These are phyloP conservation scores for Oxygymnocypris stewartii DNA, from an alignment of 2,113 vertebrate species.

Conservation along the genomic window DNA sequence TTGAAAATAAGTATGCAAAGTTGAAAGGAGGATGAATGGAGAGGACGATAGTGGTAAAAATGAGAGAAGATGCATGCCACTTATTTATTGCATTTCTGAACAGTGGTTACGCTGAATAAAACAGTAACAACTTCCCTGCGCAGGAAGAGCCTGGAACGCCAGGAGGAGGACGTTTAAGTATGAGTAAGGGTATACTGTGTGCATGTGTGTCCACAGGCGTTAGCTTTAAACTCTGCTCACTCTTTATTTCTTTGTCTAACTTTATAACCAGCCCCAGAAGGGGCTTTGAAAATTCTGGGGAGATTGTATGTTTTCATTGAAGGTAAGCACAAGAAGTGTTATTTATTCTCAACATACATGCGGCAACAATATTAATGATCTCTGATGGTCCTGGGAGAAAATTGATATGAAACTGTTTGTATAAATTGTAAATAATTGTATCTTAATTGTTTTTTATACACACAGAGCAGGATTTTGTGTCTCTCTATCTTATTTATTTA, in stretches of 20 bases:
- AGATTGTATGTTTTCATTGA: not conserved
- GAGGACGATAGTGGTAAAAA: too few relatives aligned
- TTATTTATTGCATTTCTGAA: conserved; percentile 35
- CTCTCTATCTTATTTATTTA: too few relatives aligned
- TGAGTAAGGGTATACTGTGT: conserved; percentile 6
- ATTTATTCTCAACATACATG: too few relatives aligned
- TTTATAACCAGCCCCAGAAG: conserved; percentile 9
- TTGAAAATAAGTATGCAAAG: not conserved
- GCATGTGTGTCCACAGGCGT: not conserved
- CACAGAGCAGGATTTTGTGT: too few relatives aligned
- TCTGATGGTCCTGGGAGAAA: too few relatives aligned
- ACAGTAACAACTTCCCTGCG: conserved; percentile 3
- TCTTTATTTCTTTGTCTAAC: conserved; percentile 37
- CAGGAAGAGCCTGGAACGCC: not conserved
- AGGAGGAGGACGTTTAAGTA: conserved; percentile 1
- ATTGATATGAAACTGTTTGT: too few relatives aligned
- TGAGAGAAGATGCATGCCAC: conserved; percentile 41
- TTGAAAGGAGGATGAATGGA: conserved; percentile 4
- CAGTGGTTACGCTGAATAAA: conserved; percentile 35
- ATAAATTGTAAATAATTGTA: too few relatives aligned
- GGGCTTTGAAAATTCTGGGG: not conserved
- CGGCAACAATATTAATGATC: too few relatives aligned
- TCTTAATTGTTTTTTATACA: too few relatives aligned
- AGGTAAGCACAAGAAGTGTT: not conserved
- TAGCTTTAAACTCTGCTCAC: conserved; percentile 29